Base-by-base conservation (phyloP, 2,113 vertebrate species). In the Spilogale gracilis region DNA sequence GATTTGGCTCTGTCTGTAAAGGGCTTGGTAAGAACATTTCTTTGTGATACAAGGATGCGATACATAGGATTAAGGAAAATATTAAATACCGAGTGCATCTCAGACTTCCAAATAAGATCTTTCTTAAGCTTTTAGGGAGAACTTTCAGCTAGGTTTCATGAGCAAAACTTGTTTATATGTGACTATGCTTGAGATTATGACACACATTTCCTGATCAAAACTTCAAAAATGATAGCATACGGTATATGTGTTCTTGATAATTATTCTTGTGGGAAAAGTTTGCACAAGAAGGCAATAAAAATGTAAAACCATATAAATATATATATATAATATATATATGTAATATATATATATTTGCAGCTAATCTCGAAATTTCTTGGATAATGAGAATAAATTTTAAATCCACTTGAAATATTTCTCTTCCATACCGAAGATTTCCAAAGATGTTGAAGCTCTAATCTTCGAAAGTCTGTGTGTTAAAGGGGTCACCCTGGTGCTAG, bases 41-140 rank as follows among this genome's bases (percentile, higher is more conserved):
- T 89, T 93, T 60, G 10, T 89, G 21, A 91, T 54, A 79, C 11
- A 87, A 79, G 17, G n/a, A 43, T 30, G 71, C 58, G 60, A 88
- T n/a, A 13, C 7, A 13, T 14, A 23, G 48, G 13, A 86, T 89
- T 84, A 83, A 94, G 80, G 63, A 90, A 85, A 96, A 91, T 91
- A 48, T 52, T 76, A 61, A 96, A 91, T 82, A 61, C 27, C 23
- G 32, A 86, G 38, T 92, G 3, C n/a, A 10, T 63, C 50, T 73
- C 69, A 80, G 81, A 61, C 25, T 94, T 94, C 43, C 45, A 93
- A 96, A 88, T 87, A 69, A 79, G 27, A 4, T 78, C 16, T 74
- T 94, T 88, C 67, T 54, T 38, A 81, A 97, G 92, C 25, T 63
- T 93, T 45, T 32, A 69, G 89, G 54, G 52, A 96, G 48, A 89